These are phyloP conservation scores for Pipistrellus kuhlii DNA, from an alignment of 2,797 vertebrate genomes.

Conservation along the genomic window DNA sequence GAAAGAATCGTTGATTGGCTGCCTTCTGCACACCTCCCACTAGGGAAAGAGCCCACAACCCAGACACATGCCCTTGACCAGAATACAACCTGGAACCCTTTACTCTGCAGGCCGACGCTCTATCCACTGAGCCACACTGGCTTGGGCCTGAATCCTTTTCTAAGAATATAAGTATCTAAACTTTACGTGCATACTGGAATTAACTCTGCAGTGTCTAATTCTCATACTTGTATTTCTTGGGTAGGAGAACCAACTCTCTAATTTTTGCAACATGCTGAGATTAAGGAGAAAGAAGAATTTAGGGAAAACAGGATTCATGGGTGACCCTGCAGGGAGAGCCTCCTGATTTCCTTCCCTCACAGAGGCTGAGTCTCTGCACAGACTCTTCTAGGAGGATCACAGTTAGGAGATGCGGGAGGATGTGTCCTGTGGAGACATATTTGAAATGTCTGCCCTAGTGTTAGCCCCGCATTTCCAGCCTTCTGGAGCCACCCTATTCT, in stretches of 20 bases:
- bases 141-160: background rate
- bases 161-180: background rate
- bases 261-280: constrained; percentile 6
- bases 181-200: background rate
- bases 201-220: background rate
- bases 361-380: background rate
- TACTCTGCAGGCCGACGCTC: too few relatives aligned
- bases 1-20: too few relatives aligned
- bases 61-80: too few relatives aligned
- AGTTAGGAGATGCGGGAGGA: background rate
- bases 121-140: too few relatives aligned
- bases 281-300: background rate
- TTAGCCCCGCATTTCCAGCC: background rate
- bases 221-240: background rate
- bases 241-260: background rate
- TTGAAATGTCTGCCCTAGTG: background rate
- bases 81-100: too few relatives aligned
- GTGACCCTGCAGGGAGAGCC: too few relatives aligned
- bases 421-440: background rate
- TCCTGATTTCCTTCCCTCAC: background rate
- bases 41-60: too few relatives aligned
- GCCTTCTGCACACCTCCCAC: too few relatives aligned
- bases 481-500: background rate
- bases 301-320: background rate
- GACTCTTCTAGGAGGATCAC: background rate